phyloP scores from a whole-genome alignment of 2,113 vertebrate species.

The Oophaga pumilio region DNA sequence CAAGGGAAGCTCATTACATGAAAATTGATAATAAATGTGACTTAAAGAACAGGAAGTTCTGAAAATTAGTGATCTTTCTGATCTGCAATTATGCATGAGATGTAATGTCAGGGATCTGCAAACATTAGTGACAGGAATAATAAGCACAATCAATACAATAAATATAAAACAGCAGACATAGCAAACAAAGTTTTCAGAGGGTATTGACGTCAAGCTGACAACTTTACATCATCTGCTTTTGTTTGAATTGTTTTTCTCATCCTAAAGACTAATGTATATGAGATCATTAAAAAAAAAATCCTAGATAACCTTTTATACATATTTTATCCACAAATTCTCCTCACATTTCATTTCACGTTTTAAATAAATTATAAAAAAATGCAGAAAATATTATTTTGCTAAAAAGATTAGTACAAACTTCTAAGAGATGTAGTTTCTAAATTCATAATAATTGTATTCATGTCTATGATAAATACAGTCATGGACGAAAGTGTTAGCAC shows the following conservation, averaged over 20 bases:
- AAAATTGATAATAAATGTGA: conserved; percentile 9
- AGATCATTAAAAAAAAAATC: not conserved
- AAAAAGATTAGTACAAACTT: too few species aligned
- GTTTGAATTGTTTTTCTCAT: not conserved
- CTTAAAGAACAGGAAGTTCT: not conserved
- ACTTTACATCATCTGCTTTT: conserved; percentile 5
- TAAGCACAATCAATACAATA: conserved; percentile 18
- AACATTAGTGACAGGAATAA: conserved; percentile 5
- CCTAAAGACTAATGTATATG: not conserved
- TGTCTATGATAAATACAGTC: too few species aligned
- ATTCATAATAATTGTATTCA: too few species aligned
- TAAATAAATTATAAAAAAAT: too few species aligned
- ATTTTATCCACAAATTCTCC: too few species aligned
- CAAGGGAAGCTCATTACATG: not conserved
- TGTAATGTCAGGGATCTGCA: not conserved
- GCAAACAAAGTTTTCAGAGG: not conserved
- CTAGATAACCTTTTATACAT: too few species aligned
- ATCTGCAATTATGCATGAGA: conserved; percentile 9
- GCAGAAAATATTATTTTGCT: too few species aligned
- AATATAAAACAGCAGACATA: not conserved
- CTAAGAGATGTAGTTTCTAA: too few species aligned
- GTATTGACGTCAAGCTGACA: conserved; percentile 18
- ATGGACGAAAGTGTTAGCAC: too few species aligned
- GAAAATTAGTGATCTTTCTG: not conserved
- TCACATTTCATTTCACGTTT: too few species aligned